Base-by-base conservation (phyloP, 2,888 invertebrate species). In the Acleris laterana region DNA sequence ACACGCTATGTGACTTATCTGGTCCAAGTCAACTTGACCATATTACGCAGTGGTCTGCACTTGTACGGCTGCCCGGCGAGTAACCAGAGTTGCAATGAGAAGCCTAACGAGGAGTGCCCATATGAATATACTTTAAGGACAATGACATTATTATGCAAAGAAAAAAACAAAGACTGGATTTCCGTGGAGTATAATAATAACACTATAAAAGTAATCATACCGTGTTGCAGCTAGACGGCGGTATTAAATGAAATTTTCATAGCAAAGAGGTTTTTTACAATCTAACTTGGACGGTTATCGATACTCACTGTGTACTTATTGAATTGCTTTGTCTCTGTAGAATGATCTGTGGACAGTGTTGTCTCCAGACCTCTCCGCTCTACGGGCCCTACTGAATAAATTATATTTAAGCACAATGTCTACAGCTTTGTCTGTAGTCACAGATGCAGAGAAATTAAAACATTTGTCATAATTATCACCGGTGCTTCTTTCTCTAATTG, bases 1-100 rank as follows among this genome's bases (percentile, higher is more conserved):
- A 42, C 60, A 55, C 51, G 62, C 63, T 55, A 63, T 70, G 64
- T 70, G 62, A 70, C 56, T 63, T 68, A 69, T 52, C 61, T 58
- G 67, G 59, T 63, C 52, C 57, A 53, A 79, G 81, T 82, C 83
- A 83, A 84, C 84, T 84, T 83, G 84, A 82, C 79, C 80, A 77
- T 78, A 84, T 78, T 86, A 85, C 87, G 87, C 84, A 77, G 75
- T 75, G 74, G 80, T 87, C 82, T 89, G 89, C 89, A 89, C 91
- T 90, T 91, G 89, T 90, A 91, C 85, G 91, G 90, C 77, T 86
- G 75, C 87, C 71, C 74, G 72, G 77, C 77, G 76, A 81, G 80
- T 74, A 72, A 79, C 78, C 74, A 76, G 76, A 74, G 77, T 72
- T 75, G 56, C 62, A 66, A 61, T 52, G 62, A 65, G 65, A 66